phyloP scores from a whole-genome alignment of 1,140 invertebrate genomes.

The Arctopsyche grandis region DNA sequence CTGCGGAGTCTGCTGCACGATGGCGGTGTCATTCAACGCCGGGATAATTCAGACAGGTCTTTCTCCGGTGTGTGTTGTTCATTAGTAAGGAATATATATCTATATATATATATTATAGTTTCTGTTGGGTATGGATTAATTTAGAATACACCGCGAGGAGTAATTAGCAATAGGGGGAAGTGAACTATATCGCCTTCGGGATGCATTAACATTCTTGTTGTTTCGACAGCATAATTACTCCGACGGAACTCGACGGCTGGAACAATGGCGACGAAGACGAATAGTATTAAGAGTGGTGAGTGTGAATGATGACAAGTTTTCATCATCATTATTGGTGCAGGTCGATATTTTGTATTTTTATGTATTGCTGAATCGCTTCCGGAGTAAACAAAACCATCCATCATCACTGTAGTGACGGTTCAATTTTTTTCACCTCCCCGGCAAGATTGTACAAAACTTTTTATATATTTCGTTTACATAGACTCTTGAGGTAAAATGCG shows the following conservation, averaged over 20 bases:
- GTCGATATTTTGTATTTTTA: too few species aligned
- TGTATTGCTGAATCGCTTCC: not conserved
- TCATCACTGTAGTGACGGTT: slow-evolving; percentile 18
- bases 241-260: too few species aligned
- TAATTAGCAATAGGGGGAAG: not conserved
- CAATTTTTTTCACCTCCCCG: not conserved
- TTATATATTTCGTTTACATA: too few species aligned
- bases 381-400: slow-evolving; percentile 20
- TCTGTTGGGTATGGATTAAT: slow-evolving; percentile 15
- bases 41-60: too few species aligned
- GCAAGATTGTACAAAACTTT: not conserved
- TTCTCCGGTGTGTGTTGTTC: not conserved
- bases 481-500: too few species aligned
- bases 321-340: too few species aligned
- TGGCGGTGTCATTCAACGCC: too few species aligned
- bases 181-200: slow-evolving; percentile 2
- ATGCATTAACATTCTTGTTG: not conserved
- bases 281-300: too few species aligned
- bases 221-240: not conserved
- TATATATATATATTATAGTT: too few species aligned
- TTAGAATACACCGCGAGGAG: slow-evolving; percentile 24
- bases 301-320: too few species aligned
- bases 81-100: slow-evolving; percentile 14
- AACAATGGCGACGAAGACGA: too few species aligned
- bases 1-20: too few species aligned